phyloP scores from a whole-genome alignment of 2,797 vertebrate species.

The Platalea minor region DNA sequence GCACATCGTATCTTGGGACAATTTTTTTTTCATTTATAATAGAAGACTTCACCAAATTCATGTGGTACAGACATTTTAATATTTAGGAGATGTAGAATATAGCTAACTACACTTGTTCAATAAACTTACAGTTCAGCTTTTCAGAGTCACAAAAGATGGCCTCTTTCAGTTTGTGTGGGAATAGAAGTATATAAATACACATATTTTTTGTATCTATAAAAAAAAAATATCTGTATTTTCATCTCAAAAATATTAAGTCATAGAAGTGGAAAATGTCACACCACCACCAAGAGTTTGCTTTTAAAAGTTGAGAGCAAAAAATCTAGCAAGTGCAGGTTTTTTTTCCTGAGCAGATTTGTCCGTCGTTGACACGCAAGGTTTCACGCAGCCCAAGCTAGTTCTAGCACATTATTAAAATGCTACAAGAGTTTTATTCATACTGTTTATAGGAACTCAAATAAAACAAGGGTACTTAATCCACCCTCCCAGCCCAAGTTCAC shows the following conservation, averaged over 20 bases:
- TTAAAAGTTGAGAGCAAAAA: background rate
- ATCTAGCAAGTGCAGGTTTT: background rate
- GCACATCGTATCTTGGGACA: background rate
- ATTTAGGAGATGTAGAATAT: background rate
- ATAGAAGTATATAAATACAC: background rate
- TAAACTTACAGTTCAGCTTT: background rate
- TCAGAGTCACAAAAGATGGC: background rate
- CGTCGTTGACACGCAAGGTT: background rate
- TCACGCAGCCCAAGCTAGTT: background rate
- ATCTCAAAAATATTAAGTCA: background rate
- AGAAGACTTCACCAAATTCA: background rate
- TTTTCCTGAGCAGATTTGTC: background rate
- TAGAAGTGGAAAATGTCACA: background rate
- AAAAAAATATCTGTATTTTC: background rate
- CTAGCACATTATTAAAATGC: background rate
- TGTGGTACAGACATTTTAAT: background rate
- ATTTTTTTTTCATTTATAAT: background rate
- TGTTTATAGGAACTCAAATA: background rate
- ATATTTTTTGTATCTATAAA: background rate
- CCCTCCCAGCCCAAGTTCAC: background rate
- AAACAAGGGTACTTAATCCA: background rate
- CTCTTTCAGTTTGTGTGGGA: background rate
- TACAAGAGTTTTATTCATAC: background rate
- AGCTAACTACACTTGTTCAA: background rate
- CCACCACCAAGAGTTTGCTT: background rate